Evolutionary conservation across 2,888 invertebrate genomes (phyloP).

Genomic region (Deilephila porcellus): DNA sequence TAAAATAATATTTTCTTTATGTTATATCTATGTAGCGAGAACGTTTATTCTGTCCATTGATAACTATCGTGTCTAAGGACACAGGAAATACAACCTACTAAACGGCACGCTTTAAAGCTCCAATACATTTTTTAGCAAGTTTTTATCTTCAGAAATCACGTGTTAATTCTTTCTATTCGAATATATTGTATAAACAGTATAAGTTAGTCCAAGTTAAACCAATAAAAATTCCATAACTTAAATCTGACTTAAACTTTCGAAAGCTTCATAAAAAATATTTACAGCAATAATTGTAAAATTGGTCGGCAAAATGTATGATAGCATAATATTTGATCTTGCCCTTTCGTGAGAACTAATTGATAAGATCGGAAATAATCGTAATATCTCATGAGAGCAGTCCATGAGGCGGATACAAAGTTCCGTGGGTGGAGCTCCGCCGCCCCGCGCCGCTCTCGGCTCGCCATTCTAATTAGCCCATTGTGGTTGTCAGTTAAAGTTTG

Average conservation of each 20-base stretch:
- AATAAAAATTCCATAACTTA: background rate
- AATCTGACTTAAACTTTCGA: background rate
- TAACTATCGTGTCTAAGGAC: background rate
- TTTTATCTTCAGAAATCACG: background rate
- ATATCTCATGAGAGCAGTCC: slow-evolving; percentile 68
- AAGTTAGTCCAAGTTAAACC: background rate
- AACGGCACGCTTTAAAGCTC: slow-evolving; percentile 1
- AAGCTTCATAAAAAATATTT: background rate
- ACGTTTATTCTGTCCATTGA: background rate
- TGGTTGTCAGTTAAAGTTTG: slow-evolving; percentile 78
- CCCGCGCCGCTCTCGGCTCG: slow-evolving; percentile 69
- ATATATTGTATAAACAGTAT: background rate
- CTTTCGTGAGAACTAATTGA: slow-evolving; percentile 52
- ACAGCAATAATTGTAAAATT: no score
- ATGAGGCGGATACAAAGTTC: slow-evolving; percentile 80
- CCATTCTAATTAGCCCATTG: slow-evolving; percentile 84
- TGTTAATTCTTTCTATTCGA: background rate
- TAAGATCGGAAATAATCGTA: slow-evolving; percentile 68
- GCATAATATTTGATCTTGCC: slow-evolving; percentile 38
- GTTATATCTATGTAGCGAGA: slow-evolving; percentile 10
- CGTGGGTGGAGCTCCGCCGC: slow-evolving; percentile 76
- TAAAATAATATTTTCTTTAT: slow-evolving; percentile 29
- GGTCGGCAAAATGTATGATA: background rate
- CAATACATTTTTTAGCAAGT: background rate
- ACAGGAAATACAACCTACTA: slow-evolving; percentile 9